Evolutionary conservation across 2,888 invertebrate species (phyloP), one percentile per base, ranked within the genome.

Genomic region (Dastarcus helophoroides): DNA sequence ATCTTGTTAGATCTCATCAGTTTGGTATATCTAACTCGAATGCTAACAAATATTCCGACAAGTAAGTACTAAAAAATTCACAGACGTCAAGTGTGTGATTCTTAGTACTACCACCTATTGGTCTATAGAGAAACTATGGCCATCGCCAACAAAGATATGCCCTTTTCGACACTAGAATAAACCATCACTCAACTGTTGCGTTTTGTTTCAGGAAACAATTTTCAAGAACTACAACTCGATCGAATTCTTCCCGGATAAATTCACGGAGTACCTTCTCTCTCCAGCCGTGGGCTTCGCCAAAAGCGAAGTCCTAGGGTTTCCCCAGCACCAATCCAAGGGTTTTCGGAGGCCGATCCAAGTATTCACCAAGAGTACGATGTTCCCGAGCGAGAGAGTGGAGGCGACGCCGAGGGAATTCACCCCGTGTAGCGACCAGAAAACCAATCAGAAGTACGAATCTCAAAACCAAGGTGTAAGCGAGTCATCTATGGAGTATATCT

Each of bases 241-340:
- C 43, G 78, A 85, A 55, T 73, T 98, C 53, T 81, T 79, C 47
- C 98, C 98, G 4, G 81, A 89, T 47, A 82, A 85, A 53, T 98
- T 97, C 60, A 82, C 85, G 29, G 88, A 93, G 52, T 97, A 84
- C 62, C 70, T 98, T 19, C 68, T 95, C 3, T 83, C 84, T 12
- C 71, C 80, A 0, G 90, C 90, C 54, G 85, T 95, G 24, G 94
- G 94, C 3, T 95, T 94, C 64, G 79, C 79, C 51, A 86, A 85
- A 54, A 86, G 85, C 54, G 86, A 86, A 53, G 78, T 84, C 2
- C 64, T 94, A 23, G 88, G 84, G 14, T 78, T 76, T 35, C 71
- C 73, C 2, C 81, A 88, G 3, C 71, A 77, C 48, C 76, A 79
- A 36, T 79, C 83, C 41, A 88, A 85, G 65, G 94, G 93, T 12